Evolutionary conservation across 2,797 vertebrate genomes (phyloP), one percentile per base, ranked within the genome.

Genomic region (Antennarius maculatus): DNA sequence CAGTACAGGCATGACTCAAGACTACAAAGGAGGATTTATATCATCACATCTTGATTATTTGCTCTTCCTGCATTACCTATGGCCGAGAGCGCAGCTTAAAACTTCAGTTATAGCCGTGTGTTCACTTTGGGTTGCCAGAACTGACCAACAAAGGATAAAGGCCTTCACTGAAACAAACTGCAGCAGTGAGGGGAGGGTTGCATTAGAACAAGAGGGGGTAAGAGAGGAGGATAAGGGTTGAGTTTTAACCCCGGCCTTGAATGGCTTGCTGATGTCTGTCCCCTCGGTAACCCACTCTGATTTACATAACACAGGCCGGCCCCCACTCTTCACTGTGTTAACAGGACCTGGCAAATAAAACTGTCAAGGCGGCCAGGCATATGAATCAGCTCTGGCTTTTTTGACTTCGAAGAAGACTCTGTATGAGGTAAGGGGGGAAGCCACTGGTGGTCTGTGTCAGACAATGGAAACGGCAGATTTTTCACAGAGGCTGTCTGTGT

Each of bases 261-360:
- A 80, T 89, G 88, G 67, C 89, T 85, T 68, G 43, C 77, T 91
- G 90, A 90, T 61, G 85, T 90, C 88, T 92, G 93, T 73, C 37
- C 92, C 92, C 89, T 87, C 63, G 84, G 90, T 94, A 94, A 95
- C 92, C 95, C 88, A 86, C 89, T 88, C 81, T 74, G 70, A 95
- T 94, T 93, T 95, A 83, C 94, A 95, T 95, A 90, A 91, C 92
- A 93, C 90, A 92, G 87, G 90, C 82, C 66, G 29, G 56, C 75
- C 69, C 62, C 58, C 55, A 71, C 89, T 87, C 87, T 94, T 94
- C 88, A 88, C 82, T 88, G 90, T 94, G 90, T 94, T 94, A 95
- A 95, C 91, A 93, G 94, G 92, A 87, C 84, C 82, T 74, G 73
- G 93, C 91, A 92, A 93, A 93, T 90, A 92, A 94, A 94, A 87